Evolutionary conservation across 2,888 invertebrate genomes (phyloP).

Genomic region (Antheraea assamensis): DNA sequence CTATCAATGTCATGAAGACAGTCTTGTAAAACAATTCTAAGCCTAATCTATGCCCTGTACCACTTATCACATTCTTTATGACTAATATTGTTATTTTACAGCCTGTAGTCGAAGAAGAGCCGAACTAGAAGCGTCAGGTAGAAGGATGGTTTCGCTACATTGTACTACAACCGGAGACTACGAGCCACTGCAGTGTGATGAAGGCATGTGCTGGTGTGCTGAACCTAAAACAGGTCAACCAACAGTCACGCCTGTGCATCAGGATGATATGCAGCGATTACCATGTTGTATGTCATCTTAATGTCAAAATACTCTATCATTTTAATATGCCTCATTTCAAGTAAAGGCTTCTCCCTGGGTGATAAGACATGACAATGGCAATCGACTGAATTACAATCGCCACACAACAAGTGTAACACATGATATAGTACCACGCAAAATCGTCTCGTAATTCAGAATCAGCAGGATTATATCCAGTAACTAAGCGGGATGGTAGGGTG

Average conservation of each 20-base stretch:
- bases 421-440: too few species aligned
- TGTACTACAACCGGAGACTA: conserved; percentile 85
- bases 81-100: conserved; percentile 38
- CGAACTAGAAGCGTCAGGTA: conserved; percentile 73
- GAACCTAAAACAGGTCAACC: conserved; percentile 83
- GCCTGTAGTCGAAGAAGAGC: conserved; percentile 84
- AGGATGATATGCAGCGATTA: conserved; percentile 80
- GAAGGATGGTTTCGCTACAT: conserved; percentile 81
- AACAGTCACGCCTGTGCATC: conserved; percentile 78
- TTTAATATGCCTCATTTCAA: too few species aligned
- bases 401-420: too few species aligned
- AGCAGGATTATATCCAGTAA: too few species aligned
- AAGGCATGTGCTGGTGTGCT: conserved; percentile 87
- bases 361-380: too few species aligned
- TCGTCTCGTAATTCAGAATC: too few species aligned
- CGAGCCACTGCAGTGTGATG: conserved; percentile 86
- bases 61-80: not conserved
- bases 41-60: not conserved
- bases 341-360: too few species aligned
- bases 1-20: not conserved
- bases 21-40: not conserved
- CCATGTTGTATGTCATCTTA: conserved; percentile 83
- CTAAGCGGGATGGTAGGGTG: too few species aligned
- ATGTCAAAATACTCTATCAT: conserved; percentile 13
- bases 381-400: too few species aligned